phyloP scores from a whole-genome alignment of 2,797 vertebrate genomes.

The Taenioides sp. region DNA sequence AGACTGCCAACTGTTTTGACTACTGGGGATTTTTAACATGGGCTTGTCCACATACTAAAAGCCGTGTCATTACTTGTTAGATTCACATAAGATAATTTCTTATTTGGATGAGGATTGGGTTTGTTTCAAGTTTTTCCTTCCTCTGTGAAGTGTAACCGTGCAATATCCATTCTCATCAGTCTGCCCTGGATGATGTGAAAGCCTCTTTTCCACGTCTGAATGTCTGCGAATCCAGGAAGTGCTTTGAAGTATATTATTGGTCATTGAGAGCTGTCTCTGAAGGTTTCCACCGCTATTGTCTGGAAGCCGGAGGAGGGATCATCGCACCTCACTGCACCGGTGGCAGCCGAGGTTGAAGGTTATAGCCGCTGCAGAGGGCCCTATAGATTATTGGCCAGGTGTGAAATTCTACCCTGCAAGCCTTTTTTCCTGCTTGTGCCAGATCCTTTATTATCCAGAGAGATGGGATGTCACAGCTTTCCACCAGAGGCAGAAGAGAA shows the following conservation, averaged over 20 bases:
- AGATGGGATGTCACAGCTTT: slow-evolving; percentile 67
- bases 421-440: slow-evolving; percentile 59
- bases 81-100: background rate
- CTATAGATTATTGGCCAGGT: slow-evolving; percentile 77
- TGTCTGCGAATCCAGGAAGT: slow-evolving; percentile 71
- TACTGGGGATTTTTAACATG: slow-evolving; percentile 38
- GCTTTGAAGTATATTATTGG: slow-evolving; percentile 82
- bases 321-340: slow-evolving; percentile 77
- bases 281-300: slow-evolving; percentile 75
- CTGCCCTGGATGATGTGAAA: slow-evolving; percentile 47
- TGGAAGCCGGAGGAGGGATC: slow-evolving; percentile 72
- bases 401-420: slow-evolving; percentile 76
- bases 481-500: slow-evolving; percentile 57
- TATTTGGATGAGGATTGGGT: background rate
- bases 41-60: slow-evolving; percentile 7
- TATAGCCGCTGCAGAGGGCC: slow-evolving; percentile 66
- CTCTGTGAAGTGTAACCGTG: slow-evolving; percentile 6
- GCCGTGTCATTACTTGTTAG: slow-evolving; percentile 5
- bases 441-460: slow-evolving; percentile 71
- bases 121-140: background rate
- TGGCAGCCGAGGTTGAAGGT: slow-evolving; percentile 77
- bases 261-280: slow-evolving; percentile 70
- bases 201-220: slow-evolving; percentile 67
- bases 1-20: slow-evolving; percentile 8
- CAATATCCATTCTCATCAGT: slow-evolving; percentile 20